Percentiles rank a stretch among this genome's conserved stretches.
These are phyloP conservation scores for Macrosoma leucophasiata DNA, from an alignment of 2,888 invertebrate species.

Conservation along the genomic window DNA sequence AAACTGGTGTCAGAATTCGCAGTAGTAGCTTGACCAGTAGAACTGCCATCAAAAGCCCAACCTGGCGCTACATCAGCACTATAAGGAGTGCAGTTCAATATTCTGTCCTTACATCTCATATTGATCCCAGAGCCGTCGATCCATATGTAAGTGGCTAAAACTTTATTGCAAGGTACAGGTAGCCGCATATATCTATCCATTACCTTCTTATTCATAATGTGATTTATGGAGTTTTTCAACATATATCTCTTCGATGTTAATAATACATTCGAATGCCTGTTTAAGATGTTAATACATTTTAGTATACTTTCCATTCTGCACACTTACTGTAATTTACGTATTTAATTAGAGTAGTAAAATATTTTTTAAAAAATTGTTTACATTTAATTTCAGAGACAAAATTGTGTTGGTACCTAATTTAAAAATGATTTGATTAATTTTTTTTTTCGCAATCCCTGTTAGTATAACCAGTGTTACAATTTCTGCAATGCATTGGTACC, in stretches of 20 bases:
- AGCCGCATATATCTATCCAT: slow-evolving; percentile 73
- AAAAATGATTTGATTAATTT: background rate
- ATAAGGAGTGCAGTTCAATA: slow-evolving; percentile 78
- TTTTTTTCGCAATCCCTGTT: too few relatives aligned
- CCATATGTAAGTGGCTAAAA: slow-evolving; percentile 84
- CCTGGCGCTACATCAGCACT: slow-evolving; percentile 76
- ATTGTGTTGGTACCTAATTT: background rate
- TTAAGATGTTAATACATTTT: slow-evolving; percentile 22
- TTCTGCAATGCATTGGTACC: background rate
- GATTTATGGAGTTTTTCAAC: slow-evolving; percentile 57
- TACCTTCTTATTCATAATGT: slow-evolving; percentile 63
- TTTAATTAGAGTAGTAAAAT: background rate
- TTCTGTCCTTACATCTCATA: slow-evolving; percentile 80
- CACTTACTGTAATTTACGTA: slow-evolving; percentile 1
- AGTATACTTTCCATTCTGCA: slow-evolving; percentile 25
- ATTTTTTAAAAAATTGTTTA: too few relatives aligned
- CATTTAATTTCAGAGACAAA: too few relatives aligned
- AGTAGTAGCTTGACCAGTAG: slow-evolving; percentile 86
- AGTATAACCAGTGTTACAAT: too few relatives aligned
- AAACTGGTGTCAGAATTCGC: slow-evolving; percentile 94
- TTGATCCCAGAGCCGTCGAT: slow-evolving; percentile 86
- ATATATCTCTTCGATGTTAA: slow-evolving; percentile 36
- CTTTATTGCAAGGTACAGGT: slow-evolving; percentile 74
- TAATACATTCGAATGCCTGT: slow-evolving; percentile 15
- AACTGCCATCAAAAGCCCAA: slow-evolving; percentile 96